Evolutionary conservation across 2,113 vertebrate genomes (phyloP).

Genomic region (Neolamprologus fasciatus): DNA sequence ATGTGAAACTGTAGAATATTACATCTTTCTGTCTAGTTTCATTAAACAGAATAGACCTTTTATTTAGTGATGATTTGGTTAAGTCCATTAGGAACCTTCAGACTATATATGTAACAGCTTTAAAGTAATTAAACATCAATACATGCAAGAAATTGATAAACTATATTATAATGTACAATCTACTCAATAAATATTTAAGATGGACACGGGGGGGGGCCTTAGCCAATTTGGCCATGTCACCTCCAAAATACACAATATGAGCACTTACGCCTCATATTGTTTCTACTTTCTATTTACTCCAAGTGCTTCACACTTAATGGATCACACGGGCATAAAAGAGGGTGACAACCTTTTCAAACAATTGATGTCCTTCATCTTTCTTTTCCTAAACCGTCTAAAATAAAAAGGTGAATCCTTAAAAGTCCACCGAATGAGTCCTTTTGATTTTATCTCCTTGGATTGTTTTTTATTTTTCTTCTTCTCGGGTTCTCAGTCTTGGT

Average conservation of each 20-base stretch:
- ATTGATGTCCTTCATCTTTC: background rate
- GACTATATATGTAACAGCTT: background rate
- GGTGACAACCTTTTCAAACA: background rate
- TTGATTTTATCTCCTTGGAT: rapidly evolving
- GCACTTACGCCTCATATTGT: background rate
- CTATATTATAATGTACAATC: background rate
- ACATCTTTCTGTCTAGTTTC: background rate
- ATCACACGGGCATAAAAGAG: background rate
- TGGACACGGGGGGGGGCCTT: background rate
- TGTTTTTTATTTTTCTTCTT: background rate
- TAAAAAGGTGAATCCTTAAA: background rate
- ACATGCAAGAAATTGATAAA: background rate
- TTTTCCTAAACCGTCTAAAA: background rate
- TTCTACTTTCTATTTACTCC: background rate
- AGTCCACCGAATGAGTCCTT: background rate
- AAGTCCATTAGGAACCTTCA: background rate
- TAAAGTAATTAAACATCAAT: background rate
- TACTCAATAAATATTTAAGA: background rate
- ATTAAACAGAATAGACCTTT: background rate
- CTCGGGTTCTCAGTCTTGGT: background rate
- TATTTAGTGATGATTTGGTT: background rate
- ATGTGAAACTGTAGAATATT: background rate
- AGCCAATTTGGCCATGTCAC: background rate
- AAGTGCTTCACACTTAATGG: background rate
- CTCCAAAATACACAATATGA: rapidly evolving